Evolutionary conservation across 2,888 invertebrate genomes (phyloP), one percentile per base, ranked within the genome.

Genomic region (Agrypnus murinus): DNA sequence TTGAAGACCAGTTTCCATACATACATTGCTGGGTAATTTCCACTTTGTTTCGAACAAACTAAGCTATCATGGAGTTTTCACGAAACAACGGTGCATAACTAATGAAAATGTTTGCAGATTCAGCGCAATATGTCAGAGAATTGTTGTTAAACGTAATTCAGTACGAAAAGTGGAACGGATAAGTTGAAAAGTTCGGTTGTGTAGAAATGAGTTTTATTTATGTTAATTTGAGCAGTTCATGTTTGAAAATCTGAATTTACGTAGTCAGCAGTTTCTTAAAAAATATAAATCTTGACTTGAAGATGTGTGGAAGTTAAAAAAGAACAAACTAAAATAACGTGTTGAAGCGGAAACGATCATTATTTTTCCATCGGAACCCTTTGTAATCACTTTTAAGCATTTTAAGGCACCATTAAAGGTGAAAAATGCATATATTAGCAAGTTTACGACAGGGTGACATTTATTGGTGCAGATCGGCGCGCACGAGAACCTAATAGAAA

Each of bases 381-480:
- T 25, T 25, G 5, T 25, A 25, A 25, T 25, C 25, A 5, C 5
- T 5, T n/a, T n/a, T n/a, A n/a, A n/a, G n/a, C n/a, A n/a, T 25
- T 25, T 2, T 25, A 25, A 25, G 5, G 25, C 2, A 2, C 25
- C 5, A 5, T 2, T 25, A 25, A 25, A 25, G 40, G 40, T 12
- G 55, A 43, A 58, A 60, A 34, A 60, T 60, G 43, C 43, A 60
- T 50, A 59, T 50, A 45, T 59, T 67, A 60, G 43, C 19, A 43
- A 53, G 48, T 53, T 60, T 67, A 63, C 19, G 36, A 59, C 14
- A 14, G 53, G 45, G 50, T 62, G 69, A 72, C 69, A 57, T 74
- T 74, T 74, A 74, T 72, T 74, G 53, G 74, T 66, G 43, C 46
- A 69, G 66, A 69, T 63, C 55, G 53, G 53, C 53, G 53, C 59